A percentile compares a stretch with the other conserved stretches of the same genome.
These are phyloP conservation scores for Mareca strepera DNA, from an alignment of 2,797 vertebrate genomes.

Conservation along the genomic window DNA sequence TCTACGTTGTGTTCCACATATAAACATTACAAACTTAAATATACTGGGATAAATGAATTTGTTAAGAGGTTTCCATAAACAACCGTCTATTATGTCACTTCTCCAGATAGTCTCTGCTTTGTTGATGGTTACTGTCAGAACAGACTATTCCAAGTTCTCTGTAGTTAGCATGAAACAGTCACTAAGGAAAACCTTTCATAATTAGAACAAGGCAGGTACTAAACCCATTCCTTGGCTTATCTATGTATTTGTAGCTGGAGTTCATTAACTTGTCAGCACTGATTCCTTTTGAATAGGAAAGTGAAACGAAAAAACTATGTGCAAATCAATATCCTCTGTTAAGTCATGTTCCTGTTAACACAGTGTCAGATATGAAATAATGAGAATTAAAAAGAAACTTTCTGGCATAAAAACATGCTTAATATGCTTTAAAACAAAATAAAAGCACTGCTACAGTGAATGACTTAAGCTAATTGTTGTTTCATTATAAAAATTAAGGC, in stretches of 20 bases:
- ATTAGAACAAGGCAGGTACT: conserved; percentile 65
- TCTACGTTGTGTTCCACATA: background rate
- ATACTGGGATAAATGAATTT: background rate
- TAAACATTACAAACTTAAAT: background rate
- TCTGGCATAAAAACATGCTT: background rate
- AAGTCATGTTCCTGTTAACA: conserved; percentile 41
- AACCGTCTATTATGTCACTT: background rate
- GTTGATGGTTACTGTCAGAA: conserved; percentile 28
- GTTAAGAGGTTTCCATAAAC: background rate
- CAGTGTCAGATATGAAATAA: conserved; percentile 1
- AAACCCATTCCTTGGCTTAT: conserved; percentile 57
- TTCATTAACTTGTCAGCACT: conserved; percentile 77
- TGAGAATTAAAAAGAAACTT: conserved; percentile 32
- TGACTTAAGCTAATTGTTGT: background rate
- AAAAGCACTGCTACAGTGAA: background rate
- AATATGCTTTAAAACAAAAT: background rate
- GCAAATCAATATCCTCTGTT: conserved; percentile 60
- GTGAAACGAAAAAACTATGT: conserved; percentile 59
- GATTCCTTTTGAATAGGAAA: conserved; percentile 58
- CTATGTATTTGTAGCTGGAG: conserved; percentile 67
- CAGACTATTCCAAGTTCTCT: background rate
- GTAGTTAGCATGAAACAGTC: conserved; percentile 37
- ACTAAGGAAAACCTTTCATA: conserved; percentile 44
- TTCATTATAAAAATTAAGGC: background rate
- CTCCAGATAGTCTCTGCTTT: background rate